Evolutionary conservation across 2,113 vertebrate species (phyloP), one percentile per base, ranked within the genome.

Genomic region (Dipodomys ordii): DNA sequence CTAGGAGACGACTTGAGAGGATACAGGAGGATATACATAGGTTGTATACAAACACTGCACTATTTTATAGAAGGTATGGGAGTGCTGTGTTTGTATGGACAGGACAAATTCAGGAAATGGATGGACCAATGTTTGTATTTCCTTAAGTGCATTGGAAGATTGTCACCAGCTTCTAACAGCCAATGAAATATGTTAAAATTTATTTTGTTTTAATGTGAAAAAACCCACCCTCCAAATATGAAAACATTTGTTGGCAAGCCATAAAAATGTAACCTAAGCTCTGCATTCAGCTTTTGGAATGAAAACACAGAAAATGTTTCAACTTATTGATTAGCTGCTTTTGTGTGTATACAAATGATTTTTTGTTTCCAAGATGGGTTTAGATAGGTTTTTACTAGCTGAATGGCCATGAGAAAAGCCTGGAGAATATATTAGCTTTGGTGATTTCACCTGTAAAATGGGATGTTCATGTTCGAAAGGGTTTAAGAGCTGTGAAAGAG

Each of bases 121-220:
- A 22, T 39, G 25, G 65, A n/a, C 20, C 30, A 81, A n/a, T 68
- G 39, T 86, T 93, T 91, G 72, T 83, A 86, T 93, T 94, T 94
- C 76, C 79, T 83, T 93, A 81, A 88, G 46, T 72, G 2, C 71
- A 62, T 87, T 73, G 94, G 16, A 62, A 22, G 15, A 22, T 73
- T 73, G 60, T 84, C 80, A 72, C 1, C 68, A 27, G 49, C 49
- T 49, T 49, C 10, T 49, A 49, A 49, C 23, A 35, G 57, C 83
- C 30, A 88, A 23, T 20, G 86, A 90, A 91, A n/a, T 67, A 13
- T 28, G 76, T 39, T 32, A 92, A 87, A 32, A 0, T 90, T 85
- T 72, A 49, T 49, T 25, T 83, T 82, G 78, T 83, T 25, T 4
- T 23, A 85, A 67, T 49, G 4, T 77, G 62, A 94, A 92, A 88